Evolutionary conservation across 2,797 vertebrate genomes (phyloP).

Genomic region (Serranus cabrilla): DNA sequence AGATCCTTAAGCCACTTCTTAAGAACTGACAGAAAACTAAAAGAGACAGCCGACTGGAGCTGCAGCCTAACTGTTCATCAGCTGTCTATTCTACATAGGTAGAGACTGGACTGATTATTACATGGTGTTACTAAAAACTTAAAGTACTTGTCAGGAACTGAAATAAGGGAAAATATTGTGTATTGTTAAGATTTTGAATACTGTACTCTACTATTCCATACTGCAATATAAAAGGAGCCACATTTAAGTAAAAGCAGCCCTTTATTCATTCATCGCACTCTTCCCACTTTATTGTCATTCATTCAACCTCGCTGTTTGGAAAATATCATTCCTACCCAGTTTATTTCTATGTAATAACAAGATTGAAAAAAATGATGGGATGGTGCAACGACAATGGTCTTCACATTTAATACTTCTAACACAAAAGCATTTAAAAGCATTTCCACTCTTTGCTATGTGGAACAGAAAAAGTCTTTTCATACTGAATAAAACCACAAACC

Average conservation of each 20-base stretch:
- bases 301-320: not conserved
- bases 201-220: not conserved
- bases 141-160: not conserved
- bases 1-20: constrained; percentile 35
- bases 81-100: not conserved
- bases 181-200: not conserved
- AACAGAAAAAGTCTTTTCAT: not conserved
- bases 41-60: not conserved
- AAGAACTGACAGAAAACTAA: constrained; percentile 24
- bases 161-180: not conserved
- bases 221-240: not conserved
- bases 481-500: constrained; percentile 77
- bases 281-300: not conserved
- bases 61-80: constrained; percentile 4
- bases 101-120: not conserved
- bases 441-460: not conserved
- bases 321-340: not conserved
- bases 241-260: not conserved
- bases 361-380: not conserved
- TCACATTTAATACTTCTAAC: not conserved
- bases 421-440: not conserved
- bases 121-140: not conserved
- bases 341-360: not conserved
- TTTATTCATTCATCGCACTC: not conserved
- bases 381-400: not conserved